phyloP scores from a whole-genome alignment of 2,888 invertebrate genomes.

The Lycophotia porphyrea region DNA sequence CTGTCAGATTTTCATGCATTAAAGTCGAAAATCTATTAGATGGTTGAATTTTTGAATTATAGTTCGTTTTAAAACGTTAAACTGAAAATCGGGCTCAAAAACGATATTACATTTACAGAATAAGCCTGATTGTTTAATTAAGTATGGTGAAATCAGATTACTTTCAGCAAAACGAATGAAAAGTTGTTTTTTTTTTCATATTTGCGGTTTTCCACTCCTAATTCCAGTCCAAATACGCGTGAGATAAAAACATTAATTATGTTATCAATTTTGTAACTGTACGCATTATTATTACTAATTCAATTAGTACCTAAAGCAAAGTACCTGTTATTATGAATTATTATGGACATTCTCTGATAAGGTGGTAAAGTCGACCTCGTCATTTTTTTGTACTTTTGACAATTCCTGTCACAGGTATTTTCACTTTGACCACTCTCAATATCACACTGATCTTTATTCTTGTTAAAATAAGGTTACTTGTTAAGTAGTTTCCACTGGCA shows the following conservation, averaged over 20 bases:
- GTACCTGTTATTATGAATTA: constrained; percentile 16
- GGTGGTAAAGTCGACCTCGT: background rate
- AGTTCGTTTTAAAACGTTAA: background rate
- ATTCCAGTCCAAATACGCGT: constrained; percentile 38
- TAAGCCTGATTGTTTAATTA: background rate
- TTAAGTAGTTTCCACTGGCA: too few relatives aligned
- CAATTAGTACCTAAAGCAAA: background rate
- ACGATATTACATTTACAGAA: background rate
- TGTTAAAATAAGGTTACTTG: too few relatives aligned
- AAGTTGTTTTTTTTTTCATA: constrained; percentile 45
- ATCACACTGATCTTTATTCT: too few relatives aligned
- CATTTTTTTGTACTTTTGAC: background rate
- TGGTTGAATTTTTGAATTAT: background rate
- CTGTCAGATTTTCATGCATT: too few relatives aligned
- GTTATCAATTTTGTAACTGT: constrained; percentile 39
- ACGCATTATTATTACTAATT: constrained; percentile 40
- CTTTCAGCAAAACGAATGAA: constrained; percentile 10
- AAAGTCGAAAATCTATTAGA: too few relatives aligned
- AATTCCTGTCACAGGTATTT: background rate
- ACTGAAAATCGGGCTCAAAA: background rate
- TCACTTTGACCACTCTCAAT: too few relatives aligned
- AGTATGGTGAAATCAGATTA: constrained; percentile 26
- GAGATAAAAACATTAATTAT: constrained; percentile 52
- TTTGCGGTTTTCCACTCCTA: constrained; percentile 35
- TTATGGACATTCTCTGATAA: background rate